phyloP scores from a whole-genome alignment of 2,797 vertebrate genomes.

The Manis javanica region DNA sequence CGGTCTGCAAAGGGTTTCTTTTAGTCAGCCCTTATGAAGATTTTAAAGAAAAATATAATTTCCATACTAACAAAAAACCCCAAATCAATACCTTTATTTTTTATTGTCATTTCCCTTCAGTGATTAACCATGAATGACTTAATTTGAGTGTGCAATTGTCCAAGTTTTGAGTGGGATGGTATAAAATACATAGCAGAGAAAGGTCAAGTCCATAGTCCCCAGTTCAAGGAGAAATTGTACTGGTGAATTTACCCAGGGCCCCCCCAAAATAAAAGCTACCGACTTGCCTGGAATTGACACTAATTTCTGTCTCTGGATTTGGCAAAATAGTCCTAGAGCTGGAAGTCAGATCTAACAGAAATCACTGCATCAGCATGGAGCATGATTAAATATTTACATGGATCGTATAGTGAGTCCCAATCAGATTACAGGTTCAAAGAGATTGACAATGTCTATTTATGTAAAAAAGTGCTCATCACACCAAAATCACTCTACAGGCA shows the following conservation, averaged over 20 bases:
- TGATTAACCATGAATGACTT: neutral
- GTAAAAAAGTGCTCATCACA: too few species aligned
- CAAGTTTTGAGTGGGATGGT: neutral
- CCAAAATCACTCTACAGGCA: too few species aligned
- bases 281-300: neutral
- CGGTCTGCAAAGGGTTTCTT: neutral
- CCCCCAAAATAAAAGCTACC: neutral
- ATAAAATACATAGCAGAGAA: neutral
- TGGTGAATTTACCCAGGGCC: neutral
- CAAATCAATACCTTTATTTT: neutral
- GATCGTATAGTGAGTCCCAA: constrained; percentile 1
- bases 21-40: neutral
- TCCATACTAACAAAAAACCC: neutral
- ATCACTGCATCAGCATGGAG: neutral
- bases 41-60: constrained; percentile 10
- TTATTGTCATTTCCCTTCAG: neutral
- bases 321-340: neutral
- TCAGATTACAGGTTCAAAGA: neutral
- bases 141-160: neutral
- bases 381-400: constrained; percentile 37
- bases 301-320: neutral
- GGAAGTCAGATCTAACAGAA: constrained; percentile 12
- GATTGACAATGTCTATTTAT: too few species aligned
- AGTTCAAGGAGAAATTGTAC: neutral
- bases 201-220: neutral